Conservation (phyloP, 2,888 invertebrate species). For the Pterostichus madidus region DNA sequence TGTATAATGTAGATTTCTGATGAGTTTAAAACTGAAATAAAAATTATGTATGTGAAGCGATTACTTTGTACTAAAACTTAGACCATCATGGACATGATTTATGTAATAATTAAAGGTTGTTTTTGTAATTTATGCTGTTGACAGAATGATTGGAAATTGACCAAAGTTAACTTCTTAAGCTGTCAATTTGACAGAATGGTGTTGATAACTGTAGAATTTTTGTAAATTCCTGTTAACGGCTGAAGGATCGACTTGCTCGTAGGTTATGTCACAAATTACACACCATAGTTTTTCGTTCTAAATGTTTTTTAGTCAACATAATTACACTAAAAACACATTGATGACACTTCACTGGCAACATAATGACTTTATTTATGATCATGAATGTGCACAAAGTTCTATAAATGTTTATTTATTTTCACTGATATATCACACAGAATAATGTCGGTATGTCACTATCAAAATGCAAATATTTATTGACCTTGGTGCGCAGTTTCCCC, state of each 20-base stretch:
- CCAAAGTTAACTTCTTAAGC: slow-evolving; percentile 28
- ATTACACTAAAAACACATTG: slow-evolving; percentile 53
- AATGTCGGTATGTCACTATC: slow-evolving; percentile 48
- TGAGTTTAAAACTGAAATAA: slow-evolving; percentile 46
- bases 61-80: slow-evolving; percentile 49
- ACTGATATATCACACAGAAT: slow-evolving; percentile 58
- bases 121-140: slow-evolving; percentile 9
- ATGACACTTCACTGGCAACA: slow-evolving; percentile 61
- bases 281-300: slow-evolving; percentile 65
- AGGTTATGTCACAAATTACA: slow-evolving; percentile 67
- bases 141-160: not conserved
- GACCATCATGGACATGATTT: slow-evolving; percentile 30
- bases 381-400: slow-evolving; percentile 53
- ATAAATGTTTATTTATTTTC: slow-evolving; percentile 63
- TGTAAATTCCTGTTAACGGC: slow-evolving; percentile 53
- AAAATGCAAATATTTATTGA: slow-evolving; percentile 64
- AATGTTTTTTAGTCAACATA: slow-evolving; percentile 64
- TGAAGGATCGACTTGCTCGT: slow-evolving; percentile 53
- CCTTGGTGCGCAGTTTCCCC: slow-evolving; percentile 59
- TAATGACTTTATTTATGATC: slow-evolving; percentile 61
- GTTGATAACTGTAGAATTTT: slow-evolving; percentile 36
- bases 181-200: slow-evolving; percentile 3
- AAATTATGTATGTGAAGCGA: slow-evolving; percentile 17
- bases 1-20: slow-evolving; percentile 13
- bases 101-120: slow-evolving; percentile 19